Base-by-base conservation (phyloP, 2,797 vertebrate species). In the Danio jaintianensis region DNA sequence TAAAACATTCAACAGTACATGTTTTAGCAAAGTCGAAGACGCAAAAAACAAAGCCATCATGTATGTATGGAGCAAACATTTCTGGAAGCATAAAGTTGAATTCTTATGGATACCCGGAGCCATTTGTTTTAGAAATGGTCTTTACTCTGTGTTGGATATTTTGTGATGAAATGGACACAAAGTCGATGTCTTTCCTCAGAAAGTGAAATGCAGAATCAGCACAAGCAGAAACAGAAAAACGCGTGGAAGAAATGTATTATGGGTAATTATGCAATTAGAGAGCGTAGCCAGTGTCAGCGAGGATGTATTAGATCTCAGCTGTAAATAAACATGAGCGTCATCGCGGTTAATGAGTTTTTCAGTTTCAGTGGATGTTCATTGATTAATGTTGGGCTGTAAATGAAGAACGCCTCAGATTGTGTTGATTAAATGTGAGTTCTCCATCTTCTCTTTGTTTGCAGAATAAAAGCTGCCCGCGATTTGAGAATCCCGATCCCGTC, bases 401-500 rank as follows among this genome's bases (percentile, higher is more conserved):
- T 69, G 13, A 69, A 48, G 29, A 76, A 53, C 29, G 0, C 6
- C 40, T 72, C 18, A 2, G 12, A 22, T 47, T 47, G 7, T 47
- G 45, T 47, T 47, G 7, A 47, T 47, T 47, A 7, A 47, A 47
- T 47, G 0, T 16, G 38, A 53, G 11, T 42, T 73, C 58, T 55
- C 22, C 40, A 15, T 73, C 48, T 47, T n/a, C 69, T 55, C 18
- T 79, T 66, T 86, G 76, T 84, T 3, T 76, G 82, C 86, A 94
- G 95, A 90, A 87, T 75, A 7, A 83, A 1, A 90, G 82, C 45
- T 95, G 94, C 89, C 94, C 94, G 13, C 89, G 83, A 58, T 95
- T 95, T 73, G 93, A 94, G 90, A 93, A 93, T 82, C 93, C 93
- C 1, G 90, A 93, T 79, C 93, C 93, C 1, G 47, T 84, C 16